phyloP scores from a whole-genome alignment of 2,888 invertebrate genomes.

The Yponomeuta evonymella region DNA sequence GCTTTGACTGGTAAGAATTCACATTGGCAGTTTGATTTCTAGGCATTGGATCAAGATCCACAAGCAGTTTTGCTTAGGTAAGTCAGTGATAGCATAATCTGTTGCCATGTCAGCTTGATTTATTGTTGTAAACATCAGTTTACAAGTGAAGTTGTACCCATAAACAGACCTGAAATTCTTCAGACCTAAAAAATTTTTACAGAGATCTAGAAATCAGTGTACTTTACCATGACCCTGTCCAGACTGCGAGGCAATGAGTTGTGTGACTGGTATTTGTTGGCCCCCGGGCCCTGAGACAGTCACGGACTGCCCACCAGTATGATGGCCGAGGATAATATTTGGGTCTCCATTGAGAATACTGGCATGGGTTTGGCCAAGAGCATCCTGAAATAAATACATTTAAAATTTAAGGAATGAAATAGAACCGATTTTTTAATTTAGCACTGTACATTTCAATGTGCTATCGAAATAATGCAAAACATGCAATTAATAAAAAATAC shows the following conservation, averaged over 20 bases:
- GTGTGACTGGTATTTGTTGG: constrained; percentile 68
- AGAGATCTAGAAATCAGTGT: neutral
- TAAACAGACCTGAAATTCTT: neutral
- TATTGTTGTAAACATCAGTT: neutral
- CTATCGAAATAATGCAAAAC: too few species aligned
- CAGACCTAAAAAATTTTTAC: neutral
- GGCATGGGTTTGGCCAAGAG: constrained; percentile 54
- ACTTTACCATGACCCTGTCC: constrained; percentile 62
- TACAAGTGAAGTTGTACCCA: too few species aligned
- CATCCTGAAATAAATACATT: constrained; percentile 48
- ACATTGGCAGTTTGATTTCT: too few species aligned
- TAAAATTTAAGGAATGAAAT: neutral
- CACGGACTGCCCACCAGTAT: constrained; percentile 60
- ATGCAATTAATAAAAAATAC: too few species aligned
- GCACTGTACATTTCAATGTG: too few species aligned
- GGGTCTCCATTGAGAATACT: constrained; percentile 70
- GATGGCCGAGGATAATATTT: constrained; percentile 75
- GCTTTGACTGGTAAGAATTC: too few species aligned
- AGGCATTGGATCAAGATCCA: too few species aligned
- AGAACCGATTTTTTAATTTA: neutral
- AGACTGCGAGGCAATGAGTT: constrained; percentile 65
- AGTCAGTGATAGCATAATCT: too few species aligned
- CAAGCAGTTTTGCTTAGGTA: too few species aligned
- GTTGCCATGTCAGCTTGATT: neutral
- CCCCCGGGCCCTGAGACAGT: constrained; percentile 56